Conservation (phyloP, 2,113 vertebrate genomes). For the Cervus canadensis region DNA sequence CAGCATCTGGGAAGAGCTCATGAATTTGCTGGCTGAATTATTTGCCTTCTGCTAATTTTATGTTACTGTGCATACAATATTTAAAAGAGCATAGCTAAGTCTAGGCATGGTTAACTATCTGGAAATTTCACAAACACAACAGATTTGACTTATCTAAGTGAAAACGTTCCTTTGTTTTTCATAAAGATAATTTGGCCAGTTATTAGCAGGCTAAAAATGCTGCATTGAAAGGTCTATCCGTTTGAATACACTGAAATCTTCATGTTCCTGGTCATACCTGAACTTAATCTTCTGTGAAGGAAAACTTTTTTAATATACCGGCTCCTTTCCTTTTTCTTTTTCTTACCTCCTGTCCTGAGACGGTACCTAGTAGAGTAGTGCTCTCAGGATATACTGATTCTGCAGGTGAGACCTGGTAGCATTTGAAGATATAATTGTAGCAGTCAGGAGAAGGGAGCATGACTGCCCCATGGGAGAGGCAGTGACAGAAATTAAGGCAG, state of each 20-base stretch:
- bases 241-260: background rate
- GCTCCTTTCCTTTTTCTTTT: background rate
- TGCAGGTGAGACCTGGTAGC: background rate
- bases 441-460: fast-evolving
- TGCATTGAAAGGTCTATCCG: background rate
- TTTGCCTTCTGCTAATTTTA: slow-evolving; percentile 35
- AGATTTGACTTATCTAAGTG: slow-evolving; percentile 30
- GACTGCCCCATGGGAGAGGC: background rate
- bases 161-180: background rate
- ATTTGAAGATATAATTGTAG: background rate
- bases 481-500: background rate
- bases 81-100: slow-evolving; percentile 44
- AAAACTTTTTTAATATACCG: background rate
- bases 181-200: background rate
- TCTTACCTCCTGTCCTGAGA: background rate
- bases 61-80: slow-evolving; percentile 10
- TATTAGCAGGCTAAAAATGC: background rate
- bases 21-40: slow-evolving; percentile 10
- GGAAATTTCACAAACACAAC: slow-evolving; percentile 32
- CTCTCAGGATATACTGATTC: background rate
- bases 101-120: slow-evolving; percentile 17
- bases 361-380: background rate
- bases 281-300: background rate
- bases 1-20: slow-evolving; percentile 6
- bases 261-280: background rate